Percentiles rank a stretch among this genome's conserved stretches.
Evolutionary conservation across 2,797 vertebrate genomes (phyloP).

Genomic region (Periophthalmus magnuspinnatus): DNA sequence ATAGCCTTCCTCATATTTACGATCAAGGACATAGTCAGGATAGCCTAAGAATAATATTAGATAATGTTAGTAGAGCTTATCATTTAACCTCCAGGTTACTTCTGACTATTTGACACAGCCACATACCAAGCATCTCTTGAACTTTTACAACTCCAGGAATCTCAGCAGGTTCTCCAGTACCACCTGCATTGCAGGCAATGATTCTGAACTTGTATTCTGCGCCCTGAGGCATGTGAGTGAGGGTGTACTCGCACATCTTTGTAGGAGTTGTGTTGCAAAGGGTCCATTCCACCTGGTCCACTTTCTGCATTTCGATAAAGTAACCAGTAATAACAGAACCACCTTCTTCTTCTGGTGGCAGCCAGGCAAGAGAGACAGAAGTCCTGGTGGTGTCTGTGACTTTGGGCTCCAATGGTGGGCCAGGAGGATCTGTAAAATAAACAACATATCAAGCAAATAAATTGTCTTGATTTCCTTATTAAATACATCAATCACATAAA

Average conservation of each 20-base stretch:
- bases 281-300: slow-evolving; percentile 98
- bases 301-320: slow-evolving; percentile 98
- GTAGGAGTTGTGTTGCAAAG: slow-evolving; percentile 97
- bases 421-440: slow-evolving; percentile 86
- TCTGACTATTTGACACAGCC: neutral
- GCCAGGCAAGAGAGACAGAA: slow-evolving; percentile 95
- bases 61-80: neutral
- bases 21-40: slow-evolving; percentile 93
- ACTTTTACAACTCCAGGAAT: slow-evolving; percentile 96
- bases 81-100: neutral
- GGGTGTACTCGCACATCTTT: slow-evolving; percentile 96
- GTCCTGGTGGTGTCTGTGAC: slow-evolving; percentile 96
- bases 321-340: slow-evolving; percentile 92
- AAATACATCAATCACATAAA: neutral
- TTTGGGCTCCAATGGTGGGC: slow-evolving; percentile 88
- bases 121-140: slow-evolving; percentile 97
- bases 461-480: neutral
- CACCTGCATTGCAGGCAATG: slow-evolving; percentile 94
- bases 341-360: slow-evolving; percentile 92
- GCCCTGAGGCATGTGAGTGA: slow-evolving; percentile 97
- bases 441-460: slow-evolving; percentile 2
- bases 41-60: slow-evolving; percentile 77
- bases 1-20: slow-evolving; percentile 90
- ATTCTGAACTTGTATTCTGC: slow-evolving; percentile 97
- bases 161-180: slow-evolving; percentile 91